Conservation (phyloP, 2,113 vertebrate species). For the Motacilla tschutschensis region DNA sequence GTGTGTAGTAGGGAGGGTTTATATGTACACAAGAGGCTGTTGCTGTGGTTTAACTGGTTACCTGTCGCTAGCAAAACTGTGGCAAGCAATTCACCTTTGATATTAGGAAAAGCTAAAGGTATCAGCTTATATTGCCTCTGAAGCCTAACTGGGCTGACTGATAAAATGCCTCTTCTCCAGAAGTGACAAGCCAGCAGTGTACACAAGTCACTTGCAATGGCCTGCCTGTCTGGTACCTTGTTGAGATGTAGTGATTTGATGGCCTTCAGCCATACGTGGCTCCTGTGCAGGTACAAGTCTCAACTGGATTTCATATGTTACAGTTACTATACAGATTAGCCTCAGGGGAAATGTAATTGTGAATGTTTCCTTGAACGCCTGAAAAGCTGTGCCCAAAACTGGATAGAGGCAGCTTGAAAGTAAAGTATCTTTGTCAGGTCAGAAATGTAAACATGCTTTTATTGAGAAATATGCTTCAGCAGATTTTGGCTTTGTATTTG, state of each 20-base stretch:
- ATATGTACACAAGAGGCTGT: background rate
- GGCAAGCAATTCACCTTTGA: background rate
- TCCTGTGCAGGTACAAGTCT: background rate
- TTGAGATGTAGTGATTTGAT: background rate
- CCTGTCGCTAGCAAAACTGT: background rate
- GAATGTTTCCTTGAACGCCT: background rate
- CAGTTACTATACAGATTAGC: background rate
- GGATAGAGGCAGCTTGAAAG: background rate
- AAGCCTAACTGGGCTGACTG: background rate
- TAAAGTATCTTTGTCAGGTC: background rate
- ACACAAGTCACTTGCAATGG: fast-evolving
- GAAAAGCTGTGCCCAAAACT: background rate
- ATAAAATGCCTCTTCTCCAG: background rate
- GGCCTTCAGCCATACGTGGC: background rate
- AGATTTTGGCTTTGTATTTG: background rate
- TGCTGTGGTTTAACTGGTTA: background rate
- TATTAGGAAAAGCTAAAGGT: background rate
- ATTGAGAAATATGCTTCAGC: background rate
- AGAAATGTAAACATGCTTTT: background rate
- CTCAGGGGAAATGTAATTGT: background rate
- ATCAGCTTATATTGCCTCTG: background rate
- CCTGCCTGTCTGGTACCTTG: background rate
- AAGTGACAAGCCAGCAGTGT: background rate
- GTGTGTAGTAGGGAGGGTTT: background rate
- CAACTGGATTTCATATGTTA: fast-evolving